Percentiles rank a stretch among this genome's conserved stretches.
Evolutionary conservation across 1,140 invertebrate genomes (phyloP).

Genomic region (Papilio polytes): DNA sequence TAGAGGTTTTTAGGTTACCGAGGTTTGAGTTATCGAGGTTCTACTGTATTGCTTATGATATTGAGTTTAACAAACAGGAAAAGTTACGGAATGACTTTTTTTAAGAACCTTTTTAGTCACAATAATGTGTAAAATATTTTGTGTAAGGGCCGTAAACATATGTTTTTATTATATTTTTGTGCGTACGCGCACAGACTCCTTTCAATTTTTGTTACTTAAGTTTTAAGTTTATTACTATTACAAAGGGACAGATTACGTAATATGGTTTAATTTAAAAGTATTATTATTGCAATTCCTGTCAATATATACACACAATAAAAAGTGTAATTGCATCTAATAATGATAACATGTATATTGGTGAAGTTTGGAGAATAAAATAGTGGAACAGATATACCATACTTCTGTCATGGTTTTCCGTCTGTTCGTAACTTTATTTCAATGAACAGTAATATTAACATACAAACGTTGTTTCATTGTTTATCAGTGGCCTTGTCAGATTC

Average conservation of each 20-base stretch:
- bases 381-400: neutral
- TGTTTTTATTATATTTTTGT: neutral
- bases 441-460: conserved; percentile 27
- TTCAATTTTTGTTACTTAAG: neutral
- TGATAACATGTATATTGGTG: neutral
- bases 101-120: neutral
- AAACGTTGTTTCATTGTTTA: conserved; percentile 20
- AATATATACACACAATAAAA: neutral
- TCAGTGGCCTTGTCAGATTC: conserved; percentile 19
- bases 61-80: neutral
- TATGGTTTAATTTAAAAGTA: neutral
- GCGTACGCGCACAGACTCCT: neutral
- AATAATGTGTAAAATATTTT: neutral
- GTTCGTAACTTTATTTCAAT: neutral
- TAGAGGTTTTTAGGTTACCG: no score
- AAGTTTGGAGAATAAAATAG: neutral
- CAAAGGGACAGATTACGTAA: neutral
- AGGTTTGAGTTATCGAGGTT: no score
- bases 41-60: no score
- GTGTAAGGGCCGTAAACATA: neutral
- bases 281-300: neutral
- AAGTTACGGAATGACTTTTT: neutral
- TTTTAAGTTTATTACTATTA: neutral
- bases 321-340: neutral
- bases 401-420: neutral